A percentile compares a stretch with the other conserved stretches of the same genome.
These are phyloP conservation scores for Neoitamus cyanurus DNA, from an alignment of 2,888 invertebrate genomes.

Conservation along the genomic window DNA sequence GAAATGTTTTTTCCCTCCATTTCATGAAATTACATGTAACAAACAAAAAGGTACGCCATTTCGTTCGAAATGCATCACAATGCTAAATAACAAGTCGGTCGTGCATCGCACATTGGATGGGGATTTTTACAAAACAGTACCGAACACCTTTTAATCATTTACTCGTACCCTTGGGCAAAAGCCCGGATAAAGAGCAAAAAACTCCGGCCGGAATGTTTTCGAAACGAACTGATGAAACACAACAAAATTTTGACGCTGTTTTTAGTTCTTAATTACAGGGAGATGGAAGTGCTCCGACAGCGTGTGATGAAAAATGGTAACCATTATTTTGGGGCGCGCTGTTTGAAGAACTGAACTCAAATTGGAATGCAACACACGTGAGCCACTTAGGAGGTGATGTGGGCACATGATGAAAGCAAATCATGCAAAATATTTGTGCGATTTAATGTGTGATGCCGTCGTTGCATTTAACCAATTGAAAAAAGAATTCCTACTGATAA, in stretches of 20 bases:
- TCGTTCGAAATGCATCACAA: not conserved
- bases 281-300: not conserved
- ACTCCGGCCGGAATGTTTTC: not conserved
- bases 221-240: conserved; percentile 5
- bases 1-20: not conserved
- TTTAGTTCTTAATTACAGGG: conserved; percentile 5
- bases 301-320: conserved; percentile 5
- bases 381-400: not conserved
- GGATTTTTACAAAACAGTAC: not conserved
- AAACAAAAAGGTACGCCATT: not conserved
- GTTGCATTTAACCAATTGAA: not conserved
- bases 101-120: not conserved
- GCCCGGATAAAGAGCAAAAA: not conserved
- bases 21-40: not conserved
- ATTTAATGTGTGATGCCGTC: not conserved
- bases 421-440: not conserved
- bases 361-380: not conserved
- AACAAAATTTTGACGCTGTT: not conserved
- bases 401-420: not conserved
- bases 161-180: not conserved
- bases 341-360: not conserved
- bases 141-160: conserved; percentile 5
- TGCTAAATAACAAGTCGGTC: not conserved
- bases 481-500: not conserved
- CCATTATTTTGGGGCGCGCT: not conserved